A percentile compares a stretch with the other conserved stretches of the same genome.
Evolutionary conservation across 2,797 vertebrate species (phyloP).

Genomic region (Microhierax caerulescens): DNA sequence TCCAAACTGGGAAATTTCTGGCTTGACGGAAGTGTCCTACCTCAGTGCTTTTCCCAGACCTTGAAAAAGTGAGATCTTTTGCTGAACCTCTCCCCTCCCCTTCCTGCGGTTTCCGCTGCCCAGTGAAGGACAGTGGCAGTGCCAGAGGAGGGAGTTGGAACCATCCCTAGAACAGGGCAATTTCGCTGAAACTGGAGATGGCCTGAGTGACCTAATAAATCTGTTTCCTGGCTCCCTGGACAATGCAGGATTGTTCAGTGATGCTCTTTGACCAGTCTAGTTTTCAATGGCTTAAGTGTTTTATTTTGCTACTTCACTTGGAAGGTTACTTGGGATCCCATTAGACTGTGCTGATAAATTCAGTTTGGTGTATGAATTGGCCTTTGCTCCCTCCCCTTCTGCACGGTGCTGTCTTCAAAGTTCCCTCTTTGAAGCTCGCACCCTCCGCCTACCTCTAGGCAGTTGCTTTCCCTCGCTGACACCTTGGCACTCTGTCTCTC

Average conservation of each 20-base stretch:
- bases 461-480: neutral
- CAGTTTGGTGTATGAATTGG: neutral
- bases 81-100: neutral
- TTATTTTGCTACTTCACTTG: slow-evolving; percentile 28
- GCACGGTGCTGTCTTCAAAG: neutral
- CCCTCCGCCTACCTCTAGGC: neutral
- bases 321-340: slow-evolving; percentile 31
- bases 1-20: neutral
- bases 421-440: neutral
- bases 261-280: slow-evolving; percentile 22
- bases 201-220: slow-evolving; percentile 49
- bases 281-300: slow-evolving; percentile 49
- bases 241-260: slow-evolving; percentile 13
- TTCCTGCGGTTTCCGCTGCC: neutral
- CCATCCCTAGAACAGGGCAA: neutral
- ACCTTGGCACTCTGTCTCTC: neutral
- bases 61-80: neutral
- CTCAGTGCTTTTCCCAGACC: neutral
- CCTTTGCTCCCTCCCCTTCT: neutral
- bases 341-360: neutral
- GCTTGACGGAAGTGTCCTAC: neutral
- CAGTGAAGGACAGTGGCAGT: neutral
- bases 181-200: slow-evolving; percentile 43
- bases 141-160: slow-evolving; percentile 28
- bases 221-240: slow-evolving; percentile 41